Base-by-base conservation (phyloP, 2,888 invertebrate species). In the Lepidonotus clava region DNA sequence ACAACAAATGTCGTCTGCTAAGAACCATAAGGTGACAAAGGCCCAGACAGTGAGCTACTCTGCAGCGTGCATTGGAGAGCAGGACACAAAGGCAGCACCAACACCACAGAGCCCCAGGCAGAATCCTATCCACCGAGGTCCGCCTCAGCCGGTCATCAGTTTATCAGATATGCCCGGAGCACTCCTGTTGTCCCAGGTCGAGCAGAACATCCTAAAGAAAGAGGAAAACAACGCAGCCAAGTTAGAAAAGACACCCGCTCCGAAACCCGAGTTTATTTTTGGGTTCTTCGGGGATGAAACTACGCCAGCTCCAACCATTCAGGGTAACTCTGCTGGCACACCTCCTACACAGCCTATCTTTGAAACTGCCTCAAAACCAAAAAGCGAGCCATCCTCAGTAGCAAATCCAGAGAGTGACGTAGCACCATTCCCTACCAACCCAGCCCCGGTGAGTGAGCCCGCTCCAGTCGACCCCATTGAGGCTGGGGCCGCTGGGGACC, bases 401-500 rank as follows among this genome's bases (percentile, higher is more conserved):
- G 53, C 1, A n/a, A 53, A 53, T 53, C n/a, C 53, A 8, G 53
- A 18, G 53, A 18, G 18, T 18, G 53, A 53, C 53, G 18, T 53
- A n/a, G 53, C n/a, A 32, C 11, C 32, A 66, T 1, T 14, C 66
- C 5, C 66, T 24, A 66, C 28, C 2, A 14, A 66, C 66, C 14
- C 21, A 24, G 66, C 2, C 5, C 4, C 32, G 4, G 66, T 2
- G n/a, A 18, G 11, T 4, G 66, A 5, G 28, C 32, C 21, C 28
- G 11, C 32, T 28, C 66, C 66, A 24, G 32, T 32, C 5, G n/a
- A n/a, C n/a, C n/a, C 11, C 28, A 28, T 66, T 4, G 66, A 66
- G 32, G 32, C 28, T 1, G 76, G 76, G 0, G 76, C 76, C 18
- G 76, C 76, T n/a, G 76, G 76, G 6, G 76, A 76, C 18, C 76